These are phyloP conservation scores for Mastacembelus armatus DNA, from an alignment of 2,797 vertebrate species.

Conservation along the genomic window DNA sequence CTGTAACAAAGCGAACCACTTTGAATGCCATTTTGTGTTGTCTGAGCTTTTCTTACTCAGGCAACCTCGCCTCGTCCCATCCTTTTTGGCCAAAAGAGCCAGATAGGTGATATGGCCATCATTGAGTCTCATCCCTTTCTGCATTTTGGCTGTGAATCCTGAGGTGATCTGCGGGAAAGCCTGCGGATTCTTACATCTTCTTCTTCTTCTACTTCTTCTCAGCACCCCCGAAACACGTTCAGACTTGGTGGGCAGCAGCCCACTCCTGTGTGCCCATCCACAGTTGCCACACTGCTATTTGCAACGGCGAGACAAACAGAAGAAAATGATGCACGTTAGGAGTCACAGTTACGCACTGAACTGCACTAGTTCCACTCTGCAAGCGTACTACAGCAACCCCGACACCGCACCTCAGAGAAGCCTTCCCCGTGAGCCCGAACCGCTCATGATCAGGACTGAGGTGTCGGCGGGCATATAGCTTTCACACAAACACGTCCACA, in stretches of 20 bases:
- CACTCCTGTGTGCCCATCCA: conserved; percentile 59
- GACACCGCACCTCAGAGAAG: conserved; percentile 41
- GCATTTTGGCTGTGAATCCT: conserved; percentile 82
- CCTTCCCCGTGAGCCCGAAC: conserved; percentile 44
- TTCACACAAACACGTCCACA: conserved; percentile 14
- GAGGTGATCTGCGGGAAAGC: conserved; percentile 45
- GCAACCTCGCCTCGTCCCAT: conserved; percentile 91
- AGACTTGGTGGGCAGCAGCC: conserved; percentile 71
- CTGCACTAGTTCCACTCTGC: conserved; percentile 46
- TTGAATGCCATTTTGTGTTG: conserved; percentile 97
- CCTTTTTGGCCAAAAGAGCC: conserved; percentile 94
- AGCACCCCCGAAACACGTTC: conserved; percentile 57
- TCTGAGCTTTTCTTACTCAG: conserved; percentile 96
- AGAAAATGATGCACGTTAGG: conserved; percentile 1
- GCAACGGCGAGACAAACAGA: conserved; percentile 7
- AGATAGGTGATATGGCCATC: conserved; percentile 95
- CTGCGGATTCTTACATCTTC: conserved; percentile 72
- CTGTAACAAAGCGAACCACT: conserved; percentile 96
- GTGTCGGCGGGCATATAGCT: conserved; percentile 54
- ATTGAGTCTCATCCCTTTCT: conserved; percentile 95
- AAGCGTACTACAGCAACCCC: conserved; percentile 35
- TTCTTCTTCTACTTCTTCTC: conserved; percentile 60
- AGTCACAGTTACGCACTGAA: conserved; percentile 51
- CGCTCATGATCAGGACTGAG: conserved; percentile 68
- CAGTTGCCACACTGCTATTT: conserved; percentile 49